These are phyloP conservation scores for Rhinichthys osculus DNA, from an alignment of 2,797 vertebrate genomes.

Conservation along the genomic window DNA sequence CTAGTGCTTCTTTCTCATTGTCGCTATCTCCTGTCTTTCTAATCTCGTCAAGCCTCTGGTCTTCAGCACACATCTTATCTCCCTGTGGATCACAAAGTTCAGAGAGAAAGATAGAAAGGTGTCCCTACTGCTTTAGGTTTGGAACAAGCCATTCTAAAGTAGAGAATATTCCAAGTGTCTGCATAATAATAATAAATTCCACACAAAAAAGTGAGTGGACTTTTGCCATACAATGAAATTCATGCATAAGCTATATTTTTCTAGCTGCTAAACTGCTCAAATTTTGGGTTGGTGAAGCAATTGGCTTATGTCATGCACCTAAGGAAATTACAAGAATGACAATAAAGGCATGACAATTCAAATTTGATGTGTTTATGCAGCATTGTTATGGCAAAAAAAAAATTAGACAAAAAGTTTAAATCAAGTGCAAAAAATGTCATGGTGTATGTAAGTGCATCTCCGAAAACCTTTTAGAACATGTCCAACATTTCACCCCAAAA, in stretches of 20 bases:
- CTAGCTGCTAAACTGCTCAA: neutral
- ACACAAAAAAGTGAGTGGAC: neutral
- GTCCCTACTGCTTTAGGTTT: slow-evolving; percentile 16
- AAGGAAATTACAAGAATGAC: neutral
- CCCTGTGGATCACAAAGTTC: neutral
- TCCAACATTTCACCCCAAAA: neutral
- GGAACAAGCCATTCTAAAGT: neutral
- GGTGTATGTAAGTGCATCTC: neutral
- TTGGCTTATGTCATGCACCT: neutral
- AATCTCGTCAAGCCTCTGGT: slow-evolving; percentile 34
- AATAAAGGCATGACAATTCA: neutral
- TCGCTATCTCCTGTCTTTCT: slow-evolving; percentile 27
- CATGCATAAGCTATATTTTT: neutral
- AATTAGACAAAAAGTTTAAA: no score
- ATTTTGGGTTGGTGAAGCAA: neutral
- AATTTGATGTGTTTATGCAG: neutral
- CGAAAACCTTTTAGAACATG: neutral
- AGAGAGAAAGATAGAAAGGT: neutral
- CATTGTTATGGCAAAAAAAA: neutral
- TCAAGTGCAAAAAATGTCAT: neutral
- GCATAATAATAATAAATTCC: neutral
- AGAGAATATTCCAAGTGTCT: slow-evolving; percentile 7
- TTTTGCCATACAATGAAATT: neutral
- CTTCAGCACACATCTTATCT: neutral
- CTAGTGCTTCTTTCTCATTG: neutral